Conservation (phyloP, 2,113 vertebrate species). For the Theristicus caerulescens region DNA sequence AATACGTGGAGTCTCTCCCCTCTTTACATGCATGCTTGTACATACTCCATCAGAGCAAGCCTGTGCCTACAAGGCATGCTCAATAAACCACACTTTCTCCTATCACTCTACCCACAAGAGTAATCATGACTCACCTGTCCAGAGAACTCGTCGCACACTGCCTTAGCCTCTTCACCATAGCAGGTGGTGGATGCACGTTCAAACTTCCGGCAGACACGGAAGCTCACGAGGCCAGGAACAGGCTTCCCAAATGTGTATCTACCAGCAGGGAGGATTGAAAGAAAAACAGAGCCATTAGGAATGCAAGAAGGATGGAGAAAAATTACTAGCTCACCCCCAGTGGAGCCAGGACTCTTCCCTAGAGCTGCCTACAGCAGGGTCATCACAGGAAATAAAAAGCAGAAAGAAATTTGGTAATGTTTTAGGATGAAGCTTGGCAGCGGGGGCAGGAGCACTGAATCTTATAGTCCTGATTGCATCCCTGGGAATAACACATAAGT, state of each 20-base stretch:
- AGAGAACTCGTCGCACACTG: constrained; percentile 69
- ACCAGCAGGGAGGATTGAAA: not conserved
- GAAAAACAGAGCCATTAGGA: not conserved
- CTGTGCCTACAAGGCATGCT: not conserved
- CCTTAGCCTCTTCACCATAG: constrained; percentile 33
- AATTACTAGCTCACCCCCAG: not conserved
- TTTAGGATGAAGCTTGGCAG: not conserved
- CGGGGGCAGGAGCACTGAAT: not conserved
- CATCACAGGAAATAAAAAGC: not conserved
- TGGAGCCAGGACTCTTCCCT: not conserved
- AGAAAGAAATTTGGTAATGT: not conserved
- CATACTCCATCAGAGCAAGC: not conserved
- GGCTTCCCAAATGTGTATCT: constrained; percentile 79
- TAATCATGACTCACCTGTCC: constrained; percentile 33
- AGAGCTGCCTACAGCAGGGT: not conserved
- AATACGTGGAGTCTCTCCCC: not conserved
- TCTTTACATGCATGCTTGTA: not conserved
- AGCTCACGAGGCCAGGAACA: constrained; percentile 54
- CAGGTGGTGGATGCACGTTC: not conserved
- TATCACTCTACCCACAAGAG: not conserved
- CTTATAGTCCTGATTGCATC: not conserved
- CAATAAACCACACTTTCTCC: not conserved
- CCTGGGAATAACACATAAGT: not conserved
- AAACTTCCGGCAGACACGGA: constrained; percentile 68
- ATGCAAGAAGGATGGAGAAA: not conserved